A percentile compares a stretch with the other conserved stretches of the same genome.
Conservation (phyloP, 1,140 invertebrate species). For the Papilio dardanus region DNA sequence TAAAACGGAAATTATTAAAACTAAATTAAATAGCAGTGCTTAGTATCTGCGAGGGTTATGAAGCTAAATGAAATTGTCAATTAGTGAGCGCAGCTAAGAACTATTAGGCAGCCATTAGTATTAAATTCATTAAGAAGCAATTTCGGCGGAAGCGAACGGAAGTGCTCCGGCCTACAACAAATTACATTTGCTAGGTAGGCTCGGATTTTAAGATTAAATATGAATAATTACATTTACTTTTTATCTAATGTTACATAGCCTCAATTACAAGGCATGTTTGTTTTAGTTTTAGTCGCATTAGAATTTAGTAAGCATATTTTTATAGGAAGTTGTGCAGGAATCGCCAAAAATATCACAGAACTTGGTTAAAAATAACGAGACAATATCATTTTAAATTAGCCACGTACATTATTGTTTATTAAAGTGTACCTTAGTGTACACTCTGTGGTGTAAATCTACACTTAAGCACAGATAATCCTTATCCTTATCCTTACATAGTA, state of each 20-base stretch:
- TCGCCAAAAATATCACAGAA: no score
- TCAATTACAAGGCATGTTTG: neutral
- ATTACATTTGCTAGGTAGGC: slow-evolving; percentile 5
- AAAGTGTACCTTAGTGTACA: no score
- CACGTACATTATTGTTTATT: no score
- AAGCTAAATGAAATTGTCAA: slow-evolving; percentile 34
- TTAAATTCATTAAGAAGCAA: slow-evolving; percentile 39
- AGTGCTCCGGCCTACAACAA: slow-evolving; percentile 32
- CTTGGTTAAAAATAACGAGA: no score
- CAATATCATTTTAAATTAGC: no score
- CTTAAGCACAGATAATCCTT: no score
- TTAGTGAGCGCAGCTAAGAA: slow-evolving; percentile 36
- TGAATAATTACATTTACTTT: neutral
- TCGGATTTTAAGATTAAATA: slow-evolving; percentile 2
- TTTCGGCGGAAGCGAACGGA: slow-evolving; percentile 27
- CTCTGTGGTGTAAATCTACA: no score
- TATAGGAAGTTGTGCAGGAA: no score
- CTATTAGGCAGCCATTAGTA: slow-evolving; percentile 37
- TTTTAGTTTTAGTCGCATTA: no score
- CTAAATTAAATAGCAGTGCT: neutral
- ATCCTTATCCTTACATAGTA: no score
- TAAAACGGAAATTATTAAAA: slow-evolving; percentile 4
- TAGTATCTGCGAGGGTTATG: slow-evolving; percentile 20
- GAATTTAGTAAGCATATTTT: no score
- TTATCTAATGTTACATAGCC: neutral